phyloP scores from a whole-genome alignment of 2,797 vertebrate genomes.

The Ptychobarbus kaznakovi region DNA sequence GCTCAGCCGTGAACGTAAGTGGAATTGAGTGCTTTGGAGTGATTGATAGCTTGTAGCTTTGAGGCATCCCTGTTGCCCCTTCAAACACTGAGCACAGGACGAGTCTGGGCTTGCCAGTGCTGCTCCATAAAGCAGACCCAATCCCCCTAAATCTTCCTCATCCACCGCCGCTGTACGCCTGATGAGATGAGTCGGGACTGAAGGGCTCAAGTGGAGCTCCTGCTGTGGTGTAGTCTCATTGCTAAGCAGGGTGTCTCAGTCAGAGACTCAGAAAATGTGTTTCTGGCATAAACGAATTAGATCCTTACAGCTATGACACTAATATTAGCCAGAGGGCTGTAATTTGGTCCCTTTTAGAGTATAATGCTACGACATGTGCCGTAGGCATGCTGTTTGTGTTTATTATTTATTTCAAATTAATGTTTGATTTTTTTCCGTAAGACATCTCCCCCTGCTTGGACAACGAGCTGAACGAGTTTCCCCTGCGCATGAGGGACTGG shows the following conservation, averaged over 20 bases:
- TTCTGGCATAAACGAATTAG: slow-evolving; percentile 41
- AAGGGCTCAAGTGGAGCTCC: slow-evolving; percentile 70
- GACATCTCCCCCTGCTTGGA: slow-evolving; percentile 91
- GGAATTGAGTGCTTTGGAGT: slow-evolving; percentile 26
- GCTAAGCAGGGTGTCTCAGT: slow-evolving; percentile 41
- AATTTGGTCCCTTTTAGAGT: slow-evolving; percentile 39
- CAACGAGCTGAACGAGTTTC: slow-evolving; percentile 91
- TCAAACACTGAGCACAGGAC: slow-evolving; percentile 42
- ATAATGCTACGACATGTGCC: background rate
- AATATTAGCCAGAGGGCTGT: slow-evolving; percentile 30
- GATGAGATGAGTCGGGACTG: slow-evolving; percentile 58
- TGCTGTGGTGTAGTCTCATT: slow-evolving; percentile 24
- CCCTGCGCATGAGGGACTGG: slow-evolving; percentile 99
- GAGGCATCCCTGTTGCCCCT: slow-evolving; percentile 55
- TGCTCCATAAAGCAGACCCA: slow-evolving; percentile 46
- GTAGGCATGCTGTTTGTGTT: slow-evolving; percentile 15
- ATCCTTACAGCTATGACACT: slow-evolving; percentile 30
- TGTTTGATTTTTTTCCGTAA: slow-evolving; percentile 63
- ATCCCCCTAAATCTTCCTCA: slow-evolving; percentile 43
- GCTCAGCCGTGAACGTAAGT: slow-evolving; percentile 16
- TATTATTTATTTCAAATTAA: slow-evolving; percentile 17
- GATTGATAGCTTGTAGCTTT: slow-evolving; percentile 58
- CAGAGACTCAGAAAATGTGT: slow-evolving; percentile 39
- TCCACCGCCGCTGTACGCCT: slow-evolving; percentile 1
- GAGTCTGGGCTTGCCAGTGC: slow-evolving; percentile 64